Evolutionary conservation across 1,140 invertebrate genomes (phyloP).

Genomic region (Drosophila insularis): DNA sequence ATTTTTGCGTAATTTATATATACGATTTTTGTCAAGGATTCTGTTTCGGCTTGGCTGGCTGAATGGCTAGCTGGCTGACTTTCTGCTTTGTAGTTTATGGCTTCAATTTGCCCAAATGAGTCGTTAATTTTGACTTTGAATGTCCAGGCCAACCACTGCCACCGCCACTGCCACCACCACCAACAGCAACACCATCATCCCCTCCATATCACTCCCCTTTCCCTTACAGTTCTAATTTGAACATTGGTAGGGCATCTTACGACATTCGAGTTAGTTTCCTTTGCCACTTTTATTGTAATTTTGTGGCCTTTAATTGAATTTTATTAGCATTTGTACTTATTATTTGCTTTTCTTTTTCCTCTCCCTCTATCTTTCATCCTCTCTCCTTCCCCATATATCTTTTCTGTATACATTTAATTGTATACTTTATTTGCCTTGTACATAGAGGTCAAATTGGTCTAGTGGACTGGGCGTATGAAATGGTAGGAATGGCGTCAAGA

Average conservation of each 20-base stretch:
- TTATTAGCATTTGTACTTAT: conserved; percentile 80
- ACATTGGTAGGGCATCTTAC: conserved; percentile 12
- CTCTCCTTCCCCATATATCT: neutral
- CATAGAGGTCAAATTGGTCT: neutral
- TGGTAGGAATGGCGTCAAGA: conserved; percentile 1
- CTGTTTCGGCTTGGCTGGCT: conserved; percentile 4
- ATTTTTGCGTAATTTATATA: conserved; percentile 57
- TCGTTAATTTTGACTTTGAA: conserved; percentile 81
- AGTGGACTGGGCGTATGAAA: neutral
- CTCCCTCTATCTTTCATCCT: neutral
- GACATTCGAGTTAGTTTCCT: conserved; percentile 53
- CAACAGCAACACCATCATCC: neutral
- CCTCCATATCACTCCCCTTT: neutral
- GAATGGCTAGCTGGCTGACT: conserved; percentile 13
- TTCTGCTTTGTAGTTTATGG: conserved; percentile 67
- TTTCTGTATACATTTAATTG: conserved; percentile 57
- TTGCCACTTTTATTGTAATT: conserved; percentile 75
- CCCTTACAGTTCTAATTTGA: neutral
- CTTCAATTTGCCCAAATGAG: conserved; percentile 80
- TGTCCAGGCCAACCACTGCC: conserved; percentile 32
- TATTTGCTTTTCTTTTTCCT: conserved; percentile 49
- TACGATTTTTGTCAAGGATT: conserved; percentile 21
- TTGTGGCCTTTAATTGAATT: conserved; percentile 81
- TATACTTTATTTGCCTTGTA: conserved; percentile 59
- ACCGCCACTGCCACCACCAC: neutral